phyloP scores from a whole-genome alignment of 2,113 vertebrate species.

The Xiphias gladius region DNA sequence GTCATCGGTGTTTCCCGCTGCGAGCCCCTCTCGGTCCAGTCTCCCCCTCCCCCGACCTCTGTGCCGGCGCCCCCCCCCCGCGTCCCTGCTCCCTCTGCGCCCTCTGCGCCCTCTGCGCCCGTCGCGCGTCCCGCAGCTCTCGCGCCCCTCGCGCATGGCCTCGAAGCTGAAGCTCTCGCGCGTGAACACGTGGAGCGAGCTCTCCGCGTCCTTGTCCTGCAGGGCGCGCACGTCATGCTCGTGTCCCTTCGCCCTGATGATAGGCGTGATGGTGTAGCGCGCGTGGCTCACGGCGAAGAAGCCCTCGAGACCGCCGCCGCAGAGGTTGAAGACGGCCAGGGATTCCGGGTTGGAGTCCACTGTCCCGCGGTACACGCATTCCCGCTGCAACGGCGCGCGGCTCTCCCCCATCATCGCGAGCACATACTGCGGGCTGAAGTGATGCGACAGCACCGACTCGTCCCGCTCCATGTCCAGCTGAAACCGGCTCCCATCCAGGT shows the following conservation, averaged over 20 bases:
- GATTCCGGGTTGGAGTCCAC: slow-evolving; percentile 92
- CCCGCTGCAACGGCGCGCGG: slow-evolving; percentile 65
- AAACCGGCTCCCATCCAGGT: slow-evolving; percentile 89
- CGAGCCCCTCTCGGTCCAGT: slow-evolving; percentile 15
- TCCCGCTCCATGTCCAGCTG: slow-evolving; percentile 93
- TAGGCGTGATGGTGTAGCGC: slow-evolving; percentile 89
- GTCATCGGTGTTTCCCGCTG: not conserved
- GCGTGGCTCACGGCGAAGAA: slow-evolving; percentile 91
- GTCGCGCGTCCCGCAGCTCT: slow-evolving; percentile 79
- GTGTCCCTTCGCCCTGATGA: slow-evolving; percentile 76
- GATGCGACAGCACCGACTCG: slow-evolving; percentile 81
- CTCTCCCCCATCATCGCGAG: slow-evolving; percentile 72
- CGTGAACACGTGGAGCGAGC: slow-evolving; percentile 86
- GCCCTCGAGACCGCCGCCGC: slow-evolving; percentile 90
- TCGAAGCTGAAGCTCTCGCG: slow-evolving; percentile 91
- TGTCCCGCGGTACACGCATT: slow-evolving; percentile 91
- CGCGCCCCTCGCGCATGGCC: slow-evolving; percentile 78
- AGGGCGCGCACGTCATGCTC: slow-evolving; percentile 84
- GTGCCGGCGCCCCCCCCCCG: slow-evolving; percentile 24
- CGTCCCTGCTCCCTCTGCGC: slow-evolving; percentile 63
- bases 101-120: slow-evolving; percentile 61
- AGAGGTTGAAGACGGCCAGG: slow-evolving; percentile 91
- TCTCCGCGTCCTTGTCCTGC: slow-evolving; percentile 84
- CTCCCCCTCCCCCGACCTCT: slow-evolving; percentile 3
- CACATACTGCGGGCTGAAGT: slow-evolving; percentile 75